phyloP scores from a whole-genome alignment of 2,113 vertebrate genomes.

The Leuciscus idus region DNA sequence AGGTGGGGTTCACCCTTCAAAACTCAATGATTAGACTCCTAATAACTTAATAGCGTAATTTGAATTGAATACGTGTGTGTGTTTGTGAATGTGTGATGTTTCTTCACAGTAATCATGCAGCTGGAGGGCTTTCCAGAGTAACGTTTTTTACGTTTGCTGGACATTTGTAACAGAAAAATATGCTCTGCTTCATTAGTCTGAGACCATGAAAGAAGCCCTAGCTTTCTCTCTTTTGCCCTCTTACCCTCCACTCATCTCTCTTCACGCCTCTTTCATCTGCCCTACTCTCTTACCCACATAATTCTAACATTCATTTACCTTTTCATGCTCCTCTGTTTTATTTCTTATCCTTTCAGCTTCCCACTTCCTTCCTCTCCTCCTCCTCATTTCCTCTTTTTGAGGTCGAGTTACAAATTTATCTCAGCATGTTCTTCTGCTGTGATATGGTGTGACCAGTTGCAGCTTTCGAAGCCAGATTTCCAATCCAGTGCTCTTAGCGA shows the following conservation, averaged over 20 bases:
- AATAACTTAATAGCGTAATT: not conserved
- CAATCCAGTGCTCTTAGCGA: not conserved
- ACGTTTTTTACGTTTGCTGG: not conserved
- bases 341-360: not conserved
- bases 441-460: constrained; percentile 33
- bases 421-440: not conserved
- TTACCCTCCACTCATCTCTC: not conserved
- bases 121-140: not conserved
- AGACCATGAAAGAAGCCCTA: constrained; percentile 27
- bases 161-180: constrained; percentile 18
- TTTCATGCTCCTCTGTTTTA: not conserved
- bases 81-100: not conserved
- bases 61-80: not conserved
- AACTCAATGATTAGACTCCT: not conserved
- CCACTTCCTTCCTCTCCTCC: constrained; percentile 28
- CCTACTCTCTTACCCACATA: not conserved
- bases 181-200: constrained; percentile 45
- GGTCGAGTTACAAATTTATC: constrained; percentile 18
- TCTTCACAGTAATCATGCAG: constrained; percentile 16
- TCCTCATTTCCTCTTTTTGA: not conserved
- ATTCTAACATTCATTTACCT: not conserved
- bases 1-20: not conserved
- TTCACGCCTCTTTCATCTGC: not conserved
- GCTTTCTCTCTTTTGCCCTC: not conserved
- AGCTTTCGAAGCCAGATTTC: constrained; percentile 21